Evolutionary conservation across 1,140 invertebrate genomes (phyloP).

Genomic region (Eumeta japonica): DNA sequence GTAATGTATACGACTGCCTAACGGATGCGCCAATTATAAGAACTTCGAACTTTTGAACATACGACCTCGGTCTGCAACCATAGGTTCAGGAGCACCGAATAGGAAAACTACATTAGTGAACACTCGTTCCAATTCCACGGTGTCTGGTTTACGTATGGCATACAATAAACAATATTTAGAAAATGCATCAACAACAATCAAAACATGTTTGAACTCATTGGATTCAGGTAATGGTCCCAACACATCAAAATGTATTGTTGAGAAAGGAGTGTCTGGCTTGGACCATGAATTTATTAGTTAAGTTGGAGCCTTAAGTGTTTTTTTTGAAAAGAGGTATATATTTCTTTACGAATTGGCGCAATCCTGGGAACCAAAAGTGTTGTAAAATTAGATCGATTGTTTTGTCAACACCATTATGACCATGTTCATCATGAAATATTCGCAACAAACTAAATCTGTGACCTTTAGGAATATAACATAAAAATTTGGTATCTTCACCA

Average conservation of each 20-base stretch:
- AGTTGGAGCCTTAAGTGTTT: constrained; percentile 6
- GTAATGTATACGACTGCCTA: neutral
- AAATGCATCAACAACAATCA: constrained; percentile 13
- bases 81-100: constrained; percentile 6
- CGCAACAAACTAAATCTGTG: constrained; percentile 13
- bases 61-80: constrained; percentile 6
- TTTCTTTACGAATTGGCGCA: constrained; percentile 14
- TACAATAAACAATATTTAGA: constrained; percentile 9
- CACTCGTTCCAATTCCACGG: constrained; percentile 6
- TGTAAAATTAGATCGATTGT: constrained; percentile 11
- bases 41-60: constrained; percentile 3
- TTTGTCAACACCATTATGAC: constrained; percentile 14
- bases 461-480: constrained; percentile 10
- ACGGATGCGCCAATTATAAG: neutral
- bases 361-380: constrained; percentile 21
- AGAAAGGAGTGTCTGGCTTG: constrained; percentile 13
- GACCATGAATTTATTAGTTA: constrained; percentile 15
- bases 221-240: constrained; percentile 15
- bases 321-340: constrained; percentile 12
- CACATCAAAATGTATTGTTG: constrained; percentile 16
- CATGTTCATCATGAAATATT: constrained; percentile 20
- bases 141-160: constrained; percentile 7
- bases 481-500: constrained; percentile 2
- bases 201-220: constrained; percentile 8
- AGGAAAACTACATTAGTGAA: constrained; percentile 8